phyloP scores from a whole-genome alignment of 2,797 vertebrate genomes.

The Enteromius afrohamiltoni region DNA sequence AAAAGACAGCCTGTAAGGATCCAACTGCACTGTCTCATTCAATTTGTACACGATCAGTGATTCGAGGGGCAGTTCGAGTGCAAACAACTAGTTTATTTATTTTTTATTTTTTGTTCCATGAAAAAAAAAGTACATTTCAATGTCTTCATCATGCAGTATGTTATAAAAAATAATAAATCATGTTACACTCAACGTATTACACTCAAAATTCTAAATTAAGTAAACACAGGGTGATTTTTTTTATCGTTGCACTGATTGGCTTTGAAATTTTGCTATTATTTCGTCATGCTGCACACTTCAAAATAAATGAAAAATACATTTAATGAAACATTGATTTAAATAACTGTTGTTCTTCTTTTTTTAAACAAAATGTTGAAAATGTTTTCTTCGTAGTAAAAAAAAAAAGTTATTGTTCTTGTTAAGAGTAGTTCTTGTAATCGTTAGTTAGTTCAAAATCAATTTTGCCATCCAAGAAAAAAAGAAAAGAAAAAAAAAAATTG shows the following conservation, averaged over 20 bases:
- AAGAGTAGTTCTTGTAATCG: too few relatives aligned
- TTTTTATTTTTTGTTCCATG: neutral
- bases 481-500: too few relatives aligned
- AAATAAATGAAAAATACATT: neutral
- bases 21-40: neutral
- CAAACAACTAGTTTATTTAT: neutral
- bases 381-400: too few relatives aligned
- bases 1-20: neutral
- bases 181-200: neutral
- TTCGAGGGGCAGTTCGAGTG: neutral
- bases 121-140: neutral
- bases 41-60: neutral
- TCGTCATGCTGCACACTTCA: neutral
- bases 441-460: too few relatives aligned
- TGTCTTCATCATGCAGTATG: neutral
- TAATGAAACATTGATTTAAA: too few relatives aligned
- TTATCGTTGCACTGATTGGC: neutral
- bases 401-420: too few relatives aligned
- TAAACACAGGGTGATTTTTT: neutral
- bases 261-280: neutral
- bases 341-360: neutral
- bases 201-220: neutral
- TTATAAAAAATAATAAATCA: neutral
- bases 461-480: too few relatives aligned
- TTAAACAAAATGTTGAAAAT: neutral